Percentiles rank a stretch among this genome's conserved stretches.
phyloP scores from a whole-genome alignment of 2,113 vertebrate species.

The Arothron firmamentum region DNA sequence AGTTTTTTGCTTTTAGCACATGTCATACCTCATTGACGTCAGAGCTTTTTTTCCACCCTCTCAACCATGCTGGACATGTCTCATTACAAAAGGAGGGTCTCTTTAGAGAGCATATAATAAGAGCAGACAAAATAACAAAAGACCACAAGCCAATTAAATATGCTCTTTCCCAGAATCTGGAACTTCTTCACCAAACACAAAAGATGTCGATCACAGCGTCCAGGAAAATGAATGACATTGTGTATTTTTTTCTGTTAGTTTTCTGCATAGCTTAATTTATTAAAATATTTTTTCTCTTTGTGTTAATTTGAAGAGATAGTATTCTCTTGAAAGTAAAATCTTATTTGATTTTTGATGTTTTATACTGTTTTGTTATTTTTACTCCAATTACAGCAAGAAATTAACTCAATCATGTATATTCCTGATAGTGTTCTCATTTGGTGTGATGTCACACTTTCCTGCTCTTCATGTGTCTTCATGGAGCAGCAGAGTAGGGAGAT shows the following conservation, averaged over 20 bases:
- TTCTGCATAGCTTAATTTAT: background rate
- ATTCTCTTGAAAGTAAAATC: too few species aligned
- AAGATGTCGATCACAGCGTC: background rate
- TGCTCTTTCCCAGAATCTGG: conserved; percentile 4
- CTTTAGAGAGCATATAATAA: conserved; percentile 40
- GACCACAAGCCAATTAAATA: conserved; percentile 32
- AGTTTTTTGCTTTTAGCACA: conserved; percentile 69
- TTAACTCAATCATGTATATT: too few species aligned
- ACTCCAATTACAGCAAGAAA: background rate
- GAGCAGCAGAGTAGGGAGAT: too few species aligned
- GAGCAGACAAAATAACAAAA: conserved; percentile 46
- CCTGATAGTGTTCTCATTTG: too few species aligned
- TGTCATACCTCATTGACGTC: conserved; percentile 70
- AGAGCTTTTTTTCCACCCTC: conserved; percentile 50
- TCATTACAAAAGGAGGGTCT: conserved; percentile 48
- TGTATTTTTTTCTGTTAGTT: background rate
- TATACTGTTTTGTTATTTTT: background rate
- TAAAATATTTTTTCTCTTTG: too few species aligned
- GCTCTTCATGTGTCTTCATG: too few species aligned
- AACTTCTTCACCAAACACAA: conserved; percentile 5
- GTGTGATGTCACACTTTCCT: too few species aligned
- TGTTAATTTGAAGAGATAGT: too few species aligned
- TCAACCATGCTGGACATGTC: conserved; percentile 47
- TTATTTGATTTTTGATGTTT: background rate
- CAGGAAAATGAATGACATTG: background rate